A percentile compares a stretch with the other conserved stretches of the same genome.
Conservation (phyloP, 2,113 vertebrate species). For the Eleginops maclovinus region DNA sequence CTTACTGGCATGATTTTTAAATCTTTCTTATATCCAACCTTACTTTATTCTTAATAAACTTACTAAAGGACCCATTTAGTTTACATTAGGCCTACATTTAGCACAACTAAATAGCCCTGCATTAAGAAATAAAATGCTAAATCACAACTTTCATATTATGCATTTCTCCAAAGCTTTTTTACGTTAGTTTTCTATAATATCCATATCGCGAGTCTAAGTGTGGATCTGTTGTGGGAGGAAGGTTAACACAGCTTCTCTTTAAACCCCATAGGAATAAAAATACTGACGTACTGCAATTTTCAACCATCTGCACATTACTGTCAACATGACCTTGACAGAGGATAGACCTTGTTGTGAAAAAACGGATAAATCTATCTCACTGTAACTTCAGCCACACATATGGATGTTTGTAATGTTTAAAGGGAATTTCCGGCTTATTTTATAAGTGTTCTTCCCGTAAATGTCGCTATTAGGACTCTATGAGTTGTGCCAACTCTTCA, state of each 20-base stretch:
- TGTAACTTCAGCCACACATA: neutral
- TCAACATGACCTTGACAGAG: constrained; percentile 28
- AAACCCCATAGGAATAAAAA: neutral
- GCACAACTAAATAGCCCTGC: neutral
- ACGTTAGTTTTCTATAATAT: neutral
- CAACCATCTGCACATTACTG: constrained; percentile 7
- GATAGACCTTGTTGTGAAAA: neutral
- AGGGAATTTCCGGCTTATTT: neutral
- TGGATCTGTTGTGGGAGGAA: neutral
- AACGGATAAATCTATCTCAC: neutral
- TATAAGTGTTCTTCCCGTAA: neutral
- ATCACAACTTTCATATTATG: neutral
- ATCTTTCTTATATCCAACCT: neutral
- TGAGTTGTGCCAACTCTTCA: neutral
- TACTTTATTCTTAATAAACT: neutral
- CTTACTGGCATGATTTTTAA: neutral
- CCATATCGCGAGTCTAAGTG: neutral
- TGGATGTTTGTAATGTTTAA: neutral
- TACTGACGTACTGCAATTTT: neutral
- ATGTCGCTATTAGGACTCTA: neutral
- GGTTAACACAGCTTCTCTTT: constrained; percentile 12
- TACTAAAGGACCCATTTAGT: neutral
- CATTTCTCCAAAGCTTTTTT: neutral
- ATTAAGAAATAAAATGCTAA: neutral
- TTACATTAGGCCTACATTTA: neutral